phyloP scores from a whole-genome alignment of 2,888 invertebrate species.

The Laothoe populi region DNA sequence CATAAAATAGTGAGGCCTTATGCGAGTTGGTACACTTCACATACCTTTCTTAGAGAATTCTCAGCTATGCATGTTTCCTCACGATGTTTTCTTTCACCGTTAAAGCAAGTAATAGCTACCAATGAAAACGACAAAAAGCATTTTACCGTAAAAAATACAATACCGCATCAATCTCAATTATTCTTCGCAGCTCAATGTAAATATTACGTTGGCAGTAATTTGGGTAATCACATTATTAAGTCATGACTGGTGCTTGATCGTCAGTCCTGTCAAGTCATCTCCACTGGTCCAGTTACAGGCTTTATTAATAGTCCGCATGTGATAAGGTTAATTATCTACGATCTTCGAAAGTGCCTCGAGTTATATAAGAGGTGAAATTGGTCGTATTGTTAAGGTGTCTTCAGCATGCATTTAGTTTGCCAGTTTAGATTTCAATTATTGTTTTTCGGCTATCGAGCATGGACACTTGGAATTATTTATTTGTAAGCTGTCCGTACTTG shows the following conservation, averaged over 20 bases:
- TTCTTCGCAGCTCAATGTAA: conserved; percentile 13
- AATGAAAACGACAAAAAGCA: too few species aligned
- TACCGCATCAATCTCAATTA: neutral
- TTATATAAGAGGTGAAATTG: neutral
- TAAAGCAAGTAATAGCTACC: too few species aligned
- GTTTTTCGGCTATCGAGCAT: too few species aligned
- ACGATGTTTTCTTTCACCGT: too few species aligned
- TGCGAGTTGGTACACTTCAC: too few species aligned
- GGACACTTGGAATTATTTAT: neutral
- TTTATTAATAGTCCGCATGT: conserved; percentile 39
- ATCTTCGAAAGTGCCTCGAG: conserved; percentile 11
- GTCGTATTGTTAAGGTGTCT: neutral
- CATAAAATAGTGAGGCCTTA: too few species aligned
- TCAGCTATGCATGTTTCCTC: too few species aligned
- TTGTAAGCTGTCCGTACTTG: too few species aligned
- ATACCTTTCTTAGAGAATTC: too few species aligned
- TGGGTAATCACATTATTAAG: conserved; percentile 53
- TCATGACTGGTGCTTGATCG: conserved; percentile 39
- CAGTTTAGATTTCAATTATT: too few species aligned
- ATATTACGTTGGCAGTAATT: conserved; percentile 44
- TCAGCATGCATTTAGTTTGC: too few species aligned
- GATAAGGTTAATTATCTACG: conserved; percentile 16
- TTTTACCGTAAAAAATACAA: too few species aligned
- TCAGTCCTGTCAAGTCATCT: conserved; percentile 26
- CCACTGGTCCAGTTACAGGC: conserved; percentile 32